A percentile compares a stretch with the other conserved stretches of the same genome.
phyloP scores from a whole-genome alignment of 2,888 invertebrate species.

The Azorinus chamasolen region DNA sequence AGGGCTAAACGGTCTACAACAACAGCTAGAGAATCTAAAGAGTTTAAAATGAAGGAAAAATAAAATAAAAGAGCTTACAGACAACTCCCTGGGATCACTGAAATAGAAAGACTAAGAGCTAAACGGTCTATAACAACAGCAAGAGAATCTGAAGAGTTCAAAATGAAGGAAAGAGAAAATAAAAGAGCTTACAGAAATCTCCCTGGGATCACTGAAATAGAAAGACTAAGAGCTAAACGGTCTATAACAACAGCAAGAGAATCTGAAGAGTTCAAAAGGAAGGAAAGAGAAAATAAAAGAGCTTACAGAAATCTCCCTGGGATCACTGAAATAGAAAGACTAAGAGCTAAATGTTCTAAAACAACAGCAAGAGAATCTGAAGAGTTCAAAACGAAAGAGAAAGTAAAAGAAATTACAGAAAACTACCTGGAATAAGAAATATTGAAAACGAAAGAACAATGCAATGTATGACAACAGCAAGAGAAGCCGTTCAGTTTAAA shows the following conservation, averaged over 20 bases:
- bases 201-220: too few relatives aligned
- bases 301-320: not conserved
- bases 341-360: not conserved
- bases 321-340: not conserved
- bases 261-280: slow-evolving; percentile 1
- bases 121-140: not conserved
- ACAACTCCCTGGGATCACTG: not conserved
- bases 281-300: not conserved
- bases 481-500: too few relatives aligned
- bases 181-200: too few relatives aligned
- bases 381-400: slow-evolving; percentile 3
- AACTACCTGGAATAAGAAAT: not conserved
- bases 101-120: too few relatives aligned
- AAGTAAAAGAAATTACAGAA: not conserved
- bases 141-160: not conserved
- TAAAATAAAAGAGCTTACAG: not conserved
- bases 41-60: too few relatives aligned
- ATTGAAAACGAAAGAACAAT: too few relatives aligned
- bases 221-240: not conserved
- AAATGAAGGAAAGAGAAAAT: not conserved
- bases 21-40: too few relatives aligned
- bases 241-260: slow-evolving; percentile 4
- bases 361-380: slow-evolving; percentile 6
- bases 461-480: not conserved
- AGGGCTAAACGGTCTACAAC: not conserved